A percentile compares a stretch with the other conserved stretches of the same genome.
phyloP scores from a whole-genome alignment of 2,797 vertebrate species.

The Decapterus maruadsi region DNA sequence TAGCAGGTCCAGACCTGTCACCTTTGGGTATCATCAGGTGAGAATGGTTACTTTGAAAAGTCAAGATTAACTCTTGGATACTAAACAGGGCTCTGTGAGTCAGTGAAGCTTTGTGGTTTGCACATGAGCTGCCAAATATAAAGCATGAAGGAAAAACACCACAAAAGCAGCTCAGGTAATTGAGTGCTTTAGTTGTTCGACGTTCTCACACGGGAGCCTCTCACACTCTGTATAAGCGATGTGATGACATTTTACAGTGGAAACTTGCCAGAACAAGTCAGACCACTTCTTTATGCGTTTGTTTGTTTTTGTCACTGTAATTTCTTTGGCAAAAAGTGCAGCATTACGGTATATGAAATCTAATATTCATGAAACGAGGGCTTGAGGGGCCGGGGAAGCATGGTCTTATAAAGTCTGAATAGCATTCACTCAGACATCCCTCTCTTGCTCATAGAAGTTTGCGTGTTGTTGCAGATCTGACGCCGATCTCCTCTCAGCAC shows the following conservation, averaged over 20 bases:
- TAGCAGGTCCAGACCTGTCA: neutral
- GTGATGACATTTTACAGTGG: slow-evolving; percentile 5
- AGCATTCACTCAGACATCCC: slow-evolving; percentile 45
- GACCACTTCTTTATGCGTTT: slow-evolving; percentile 6
- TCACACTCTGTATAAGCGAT: neutral
- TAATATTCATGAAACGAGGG: slow-evolving; percentile 55
- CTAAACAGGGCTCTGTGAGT: neutral
- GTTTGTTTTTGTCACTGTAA: slow-evolving; percentile 21
- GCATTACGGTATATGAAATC: slow-evolving; percentile 31
- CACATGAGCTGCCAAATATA: neutral
- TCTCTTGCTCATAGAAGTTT: slow-evolving; percentile 29
- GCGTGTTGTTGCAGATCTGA: slow-evolving; percentile 32
- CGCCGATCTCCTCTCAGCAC: slow-evolving; percentile 25
- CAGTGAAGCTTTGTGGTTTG: neutral
- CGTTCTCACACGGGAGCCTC: neutral
- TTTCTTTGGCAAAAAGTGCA: slow-evolving; percentile 17
- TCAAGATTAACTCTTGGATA: slow-evolving; percentile 4
- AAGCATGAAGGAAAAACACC: neutral
- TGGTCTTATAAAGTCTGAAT: slow-evolving; percentile 42
- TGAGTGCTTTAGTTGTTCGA: neutral
- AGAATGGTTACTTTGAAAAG: slow-evolving; percentile 21
- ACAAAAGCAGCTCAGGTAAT: neutral
- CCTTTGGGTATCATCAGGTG: slow-evolving; percentile 21
- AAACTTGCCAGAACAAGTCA: slow-evolving; percentile 19
- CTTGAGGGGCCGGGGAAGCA: slow-evolving; percentile 38